phyloP scores from a whole-genome alignment of 2,888 invertebrate genomes.

The Lycia hirtaria region DNA sequence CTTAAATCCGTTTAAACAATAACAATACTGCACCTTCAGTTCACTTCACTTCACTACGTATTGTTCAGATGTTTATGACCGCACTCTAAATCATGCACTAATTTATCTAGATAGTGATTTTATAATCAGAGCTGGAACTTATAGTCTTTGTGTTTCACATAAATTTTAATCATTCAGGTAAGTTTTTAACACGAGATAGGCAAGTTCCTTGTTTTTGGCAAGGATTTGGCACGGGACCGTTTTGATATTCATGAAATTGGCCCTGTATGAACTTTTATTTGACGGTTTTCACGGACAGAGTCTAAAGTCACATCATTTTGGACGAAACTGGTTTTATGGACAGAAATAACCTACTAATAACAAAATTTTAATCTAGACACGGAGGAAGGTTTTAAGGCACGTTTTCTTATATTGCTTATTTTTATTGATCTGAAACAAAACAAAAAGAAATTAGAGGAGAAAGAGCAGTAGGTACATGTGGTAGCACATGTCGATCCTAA shows the following conservation, averaged over 20 bases:
- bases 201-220: not conserved
- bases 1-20: no score
- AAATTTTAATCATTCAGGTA: not conserved
- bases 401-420: slow-evolving; percentile 54
- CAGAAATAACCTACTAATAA: slow-evolving; percentile 43
- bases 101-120: no score
- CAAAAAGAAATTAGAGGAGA: slow-evolving; percentile 4
- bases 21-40: slow-evolving; percentile 55
- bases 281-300: slow-evolving; percentile 7
- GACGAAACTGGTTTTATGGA: slow-evolving; percentile 40
- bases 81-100: no score
- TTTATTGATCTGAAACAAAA: slow-evolving; percentile 64
- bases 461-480: not conserved
- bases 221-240: not conserved
- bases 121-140: not conserved
- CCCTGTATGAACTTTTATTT: not conserved
- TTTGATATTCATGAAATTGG: not conserved
- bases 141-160: not conserved
- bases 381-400: slow-evolving; percentile 73
- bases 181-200: not conserved
- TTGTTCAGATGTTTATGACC: not conserved
- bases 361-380: slow-evolving; percentile 38
- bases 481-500: no score
- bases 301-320: slow-evolving; percentile 18
- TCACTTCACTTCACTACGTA: slow-evolving; percentile 20